These are phyloP conservation scores for Artibeus jamaicensis DNA, from an alignment of 2,797 vertebrate genomes.

Conservation along the genomic window DNA sequence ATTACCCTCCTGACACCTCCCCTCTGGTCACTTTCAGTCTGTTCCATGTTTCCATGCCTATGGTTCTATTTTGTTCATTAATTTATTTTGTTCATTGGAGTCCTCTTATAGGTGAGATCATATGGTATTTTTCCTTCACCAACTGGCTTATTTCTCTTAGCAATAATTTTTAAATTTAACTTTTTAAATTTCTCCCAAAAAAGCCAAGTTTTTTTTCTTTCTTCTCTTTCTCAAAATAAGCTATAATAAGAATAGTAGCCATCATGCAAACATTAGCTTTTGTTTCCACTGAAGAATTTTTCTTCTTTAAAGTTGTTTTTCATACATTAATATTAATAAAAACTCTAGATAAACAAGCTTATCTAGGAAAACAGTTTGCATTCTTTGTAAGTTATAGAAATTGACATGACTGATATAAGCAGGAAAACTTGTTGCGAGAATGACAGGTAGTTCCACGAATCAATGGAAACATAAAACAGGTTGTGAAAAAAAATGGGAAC, in stretches of 20 bases:
- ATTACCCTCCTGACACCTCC: neutral
- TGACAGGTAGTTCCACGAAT: neutral
- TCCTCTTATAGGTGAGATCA: neutral
- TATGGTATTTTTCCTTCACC: neutral
- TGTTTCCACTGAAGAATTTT: neutral
- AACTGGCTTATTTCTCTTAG: neutral
- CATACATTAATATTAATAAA: neutral
- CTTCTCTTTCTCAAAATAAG: neutral
- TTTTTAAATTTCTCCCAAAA: constrained; percentile 64
- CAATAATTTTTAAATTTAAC: constrained; percentile 32
- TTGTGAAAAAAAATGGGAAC: neutral
- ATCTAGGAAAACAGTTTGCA: neutral
- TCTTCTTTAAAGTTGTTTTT: neutral
- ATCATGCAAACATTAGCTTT: neutral
- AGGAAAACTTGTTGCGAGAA: neutral
- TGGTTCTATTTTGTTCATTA: neutral
- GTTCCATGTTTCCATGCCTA: neutral
- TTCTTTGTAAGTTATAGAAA: neutral
- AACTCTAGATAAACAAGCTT: constrained; percentile 5
- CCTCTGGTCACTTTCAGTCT: neutral
- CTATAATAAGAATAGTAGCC: neutral
- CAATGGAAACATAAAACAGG: neutral
- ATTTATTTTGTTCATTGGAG: neutral
- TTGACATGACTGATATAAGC: neutral
- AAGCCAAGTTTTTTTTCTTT: neutral